phyloP scores from a whole-genome alignment of 2,113 vertebrate species.

The Pipa parva region DNA sequence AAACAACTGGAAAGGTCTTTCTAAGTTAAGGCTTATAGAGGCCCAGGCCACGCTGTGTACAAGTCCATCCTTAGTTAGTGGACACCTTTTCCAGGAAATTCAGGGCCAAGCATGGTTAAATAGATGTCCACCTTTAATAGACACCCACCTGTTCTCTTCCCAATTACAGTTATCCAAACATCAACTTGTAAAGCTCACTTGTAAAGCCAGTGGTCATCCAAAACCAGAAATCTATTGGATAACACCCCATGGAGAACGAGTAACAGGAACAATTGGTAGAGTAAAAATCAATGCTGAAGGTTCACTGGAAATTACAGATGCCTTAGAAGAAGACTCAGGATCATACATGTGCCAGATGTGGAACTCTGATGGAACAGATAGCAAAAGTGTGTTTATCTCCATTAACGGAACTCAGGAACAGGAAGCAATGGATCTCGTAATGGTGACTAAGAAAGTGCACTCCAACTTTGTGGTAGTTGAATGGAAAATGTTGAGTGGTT shows the following conservation, averaged over 20 bases:
- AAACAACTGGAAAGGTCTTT: slow-evolving; percentile 63
- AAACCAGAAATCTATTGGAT: slow-evolving; percentile 75
- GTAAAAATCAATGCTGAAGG: slow-evolving; percentile 61
- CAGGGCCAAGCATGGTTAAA: slow-evolving; percentile 56
- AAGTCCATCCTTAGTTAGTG: slow-evolving; percentile 57
- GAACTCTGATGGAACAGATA: slow-evolving; percentile 69
- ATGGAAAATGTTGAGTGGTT: slow-evolving; percentile 60
- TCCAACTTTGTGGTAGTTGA: slow-evolving; percentile 71
- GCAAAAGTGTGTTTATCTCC: slow-evolving; percentile 58
- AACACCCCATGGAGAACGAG: slow-evolving; percentile 69
- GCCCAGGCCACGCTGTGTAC: slow-evolving; percentile 64
- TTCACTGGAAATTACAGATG: slow-evolving; percentile 63
- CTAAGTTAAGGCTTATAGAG: slow-evolving; percentile 62
- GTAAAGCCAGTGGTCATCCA: slow-evolving; percentile 69
- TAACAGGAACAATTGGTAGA: slow-evolving; percentile 57
- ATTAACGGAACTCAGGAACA: slow-evolving; percentile 51
- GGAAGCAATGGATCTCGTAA: slow-evolving; percentile 52
- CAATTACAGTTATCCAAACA: slow-evolving; percentile 59
- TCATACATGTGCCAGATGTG: slow-evolving; percentile 75
- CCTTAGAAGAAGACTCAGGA: slow-evolving; percentile 61
- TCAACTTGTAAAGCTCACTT: slow-evolving; percentile 62
- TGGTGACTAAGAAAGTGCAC: slow-evolving; percentile 68
- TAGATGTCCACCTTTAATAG: slow-evolving; percentile 67
- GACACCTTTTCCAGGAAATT: slow-evolving; percentile 63
- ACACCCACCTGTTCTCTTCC: slow-evolving; percentile 55